A percentile compares a stretch with the other conserved stretches of the same genome.
These are phyloP conservation scores for Leptosomus discolor DNA, from an alignment of 2,113 vertebrate genomes.

Conservation along the genomic window DNA sequence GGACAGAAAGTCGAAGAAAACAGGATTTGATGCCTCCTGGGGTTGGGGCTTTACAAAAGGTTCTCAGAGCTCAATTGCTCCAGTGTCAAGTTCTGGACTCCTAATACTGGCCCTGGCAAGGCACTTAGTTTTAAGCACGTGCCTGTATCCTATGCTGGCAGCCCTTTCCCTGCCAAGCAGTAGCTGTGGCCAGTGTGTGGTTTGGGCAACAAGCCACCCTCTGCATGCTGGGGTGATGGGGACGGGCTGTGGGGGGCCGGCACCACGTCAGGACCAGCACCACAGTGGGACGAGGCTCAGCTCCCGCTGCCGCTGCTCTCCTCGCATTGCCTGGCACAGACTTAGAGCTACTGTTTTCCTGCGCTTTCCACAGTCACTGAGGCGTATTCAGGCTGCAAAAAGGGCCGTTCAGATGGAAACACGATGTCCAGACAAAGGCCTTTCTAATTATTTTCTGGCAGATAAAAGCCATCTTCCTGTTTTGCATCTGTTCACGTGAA, in stretches of 20 bases:
- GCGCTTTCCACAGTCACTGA: accelerated
- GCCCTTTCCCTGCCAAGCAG: background rate
- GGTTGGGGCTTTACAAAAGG: conserved; percentile 11
- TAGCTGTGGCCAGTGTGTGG: accelerated
- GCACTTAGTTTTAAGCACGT: background rate
- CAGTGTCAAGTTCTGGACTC: background rate
- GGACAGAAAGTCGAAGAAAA: conserved; percentile 55
- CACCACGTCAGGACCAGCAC: background rate
- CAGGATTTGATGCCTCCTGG: background rate
- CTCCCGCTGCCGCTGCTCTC: accelerated
- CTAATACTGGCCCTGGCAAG: background rate
- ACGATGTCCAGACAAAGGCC: background rate
- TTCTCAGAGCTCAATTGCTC: background rate
- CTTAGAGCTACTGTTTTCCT: background rate
- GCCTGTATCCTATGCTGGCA: background rate
- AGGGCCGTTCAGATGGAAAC: background rate
- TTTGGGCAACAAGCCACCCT: background rate
- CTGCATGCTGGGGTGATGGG: accelerated
- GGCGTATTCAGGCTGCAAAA: background rate
- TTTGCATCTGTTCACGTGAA: background rate
- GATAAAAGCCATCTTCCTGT: background rate
- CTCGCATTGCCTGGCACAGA: background rate
- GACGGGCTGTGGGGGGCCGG: too few species aligned
- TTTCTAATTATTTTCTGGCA: conserved; percentile 29
- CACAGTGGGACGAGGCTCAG: accelerated